Percentiles rank a stretch among this genome's conserved stretches.
Evolutionary conservation across 64 coral and sea anemone species (phyloP).

Genomic region (Pachyseris speciosa): DNA sequence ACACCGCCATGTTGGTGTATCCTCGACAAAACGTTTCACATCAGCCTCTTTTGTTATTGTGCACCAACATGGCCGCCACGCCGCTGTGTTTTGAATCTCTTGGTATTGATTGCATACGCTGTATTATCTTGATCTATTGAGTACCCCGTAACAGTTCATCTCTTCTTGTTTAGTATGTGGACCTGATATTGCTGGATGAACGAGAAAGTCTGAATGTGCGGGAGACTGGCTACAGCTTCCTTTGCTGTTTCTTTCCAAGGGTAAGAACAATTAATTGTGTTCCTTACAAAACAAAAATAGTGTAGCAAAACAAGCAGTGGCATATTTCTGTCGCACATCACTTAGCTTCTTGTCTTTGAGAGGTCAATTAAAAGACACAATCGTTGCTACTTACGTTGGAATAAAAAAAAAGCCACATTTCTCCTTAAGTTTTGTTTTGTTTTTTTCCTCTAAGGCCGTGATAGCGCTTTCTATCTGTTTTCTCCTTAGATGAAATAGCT

Average conservation of each 20-base stretch:
- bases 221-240: conserved; percentile 90
- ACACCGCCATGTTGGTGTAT: too few relatives aligned
- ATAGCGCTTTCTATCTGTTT: too few relatives aligned
- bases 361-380: too few relatives aligned
- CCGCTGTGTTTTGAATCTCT: too few relatives aligned
- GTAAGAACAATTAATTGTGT: conserved; percentile 43
- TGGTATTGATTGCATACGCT: background rate
- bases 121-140: background rate
- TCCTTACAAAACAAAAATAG: background rate
- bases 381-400: too few relatives aligned
- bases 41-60: too few relatives aligned
- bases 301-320: background rate
- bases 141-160: background rate
- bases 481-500: too few relatives aligned
- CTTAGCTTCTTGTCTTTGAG: background rate
- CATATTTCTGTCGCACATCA: background rate
- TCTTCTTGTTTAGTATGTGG: conserved; percentile 75
- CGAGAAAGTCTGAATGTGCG: conserved; percentile 87
- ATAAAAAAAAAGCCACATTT: too few relatives aligned
- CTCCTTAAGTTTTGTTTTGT: too few relatives aligned
- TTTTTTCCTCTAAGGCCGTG: too few relatives aligned
- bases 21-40: too few relatives aligned
- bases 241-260: conserved; percentile 94
- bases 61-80: too few relatives aligned
- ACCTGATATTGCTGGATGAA: conserved; percentile 94